Base-by-base conservation (phyloP, 2,797 vertebrate species). In the Apodemus agrarius region DNA sequence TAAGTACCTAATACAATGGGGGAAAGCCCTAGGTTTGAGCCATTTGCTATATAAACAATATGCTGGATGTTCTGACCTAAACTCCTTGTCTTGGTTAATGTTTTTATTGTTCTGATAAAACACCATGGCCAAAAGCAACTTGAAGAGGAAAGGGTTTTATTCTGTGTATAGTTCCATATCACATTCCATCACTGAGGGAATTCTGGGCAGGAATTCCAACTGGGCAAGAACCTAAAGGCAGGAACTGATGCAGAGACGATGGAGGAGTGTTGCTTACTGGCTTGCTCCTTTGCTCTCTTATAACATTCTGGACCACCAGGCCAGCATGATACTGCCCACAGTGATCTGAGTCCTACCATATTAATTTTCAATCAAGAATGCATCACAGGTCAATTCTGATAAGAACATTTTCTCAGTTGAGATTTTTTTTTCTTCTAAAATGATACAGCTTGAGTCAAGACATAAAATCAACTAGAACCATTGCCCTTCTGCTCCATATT, bases 1-100 rank as follows among this genome's bases (percentile, higher is more conserved):
- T 24, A 54, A 0, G 16, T 43, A 17, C 14, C 22, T 6, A 26
- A 22, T 3, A 0, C 46, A 46, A 19, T 22, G 17, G 14, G 14
- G 49, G 22, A 29, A 74, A 59, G 57, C 52, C 26, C 5, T 31
- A 67, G 31, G 59, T 78, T 0, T 2, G 31, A 76, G 16, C 16
- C 40, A 24, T 46, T 13, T 29, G 54, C 57, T 40, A 17, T 3
- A 13, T 31, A 92, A 74, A 82, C 1, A 26, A 49, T 21, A n/a
- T 40, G 21, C 46, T 61, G 17, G 31, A 8, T 19, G 40, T 26
- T 89, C 37, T 43, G 0, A 75, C 80, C 59, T 61, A 75, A 57
- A 31, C 24, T 82, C 10, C 37, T 85, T 52, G 43, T 85, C 6
- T 85, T 46, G 22, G 43, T 78, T 78, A 49, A 14, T 31, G 31